Base-by-base conservation (phyloP, 2,113 vertebrate species). In the Chiloscyllium plagiosum region DNA sequence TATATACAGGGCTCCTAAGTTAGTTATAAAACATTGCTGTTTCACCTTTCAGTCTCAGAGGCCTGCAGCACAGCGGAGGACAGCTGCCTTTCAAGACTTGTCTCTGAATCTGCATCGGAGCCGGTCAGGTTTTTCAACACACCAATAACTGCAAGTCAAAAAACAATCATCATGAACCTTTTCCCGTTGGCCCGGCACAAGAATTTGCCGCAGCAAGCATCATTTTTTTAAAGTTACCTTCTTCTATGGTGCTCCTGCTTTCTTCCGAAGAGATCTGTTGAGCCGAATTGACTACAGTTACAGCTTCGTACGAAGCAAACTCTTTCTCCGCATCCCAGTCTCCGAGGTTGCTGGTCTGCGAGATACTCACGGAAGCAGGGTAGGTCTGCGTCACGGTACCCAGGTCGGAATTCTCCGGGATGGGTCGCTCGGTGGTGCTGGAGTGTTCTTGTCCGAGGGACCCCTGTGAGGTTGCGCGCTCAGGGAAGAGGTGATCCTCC, bases 41-140 rank as follows among this genome's bases (percentile, higher is more conserved):
- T 65, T 92, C 61, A 92, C 89, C 89, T 19, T 61, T 92, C 29
- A 92, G 56, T 92, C 8, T 65, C 56, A 92, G 89, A 92, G 89
- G 56, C 15, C 56, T 2, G 89, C 61, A n/a, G 56, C 4, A 19
- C 19, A 92, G 29, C n/a, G 56, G 89, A 6, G 89, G 56, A 65
- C 20, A 66, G 65, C 4, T 17, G 4, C 19, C 0, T 29, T 92
- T 15, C 3, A 6, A 15, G 26, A n/a, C 56, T 65, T 19, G 29
- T n/a, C n/a, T 65, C 56, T n/a, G 56, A 20, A 65, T 65, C 56
- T 19, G 3, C 61, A 19, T 65, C 89, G 29, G 56, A 92, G 89
- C 4, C 89, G 19, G 3, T 7, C 56, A 92, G 56, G 4, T 20
- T 92, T 19, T 13, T 92, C 1, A 65, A 61, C 6, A 4, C 52